Percentiles rank a stretch among this genome's conserved stretches.
Conservation (phyloP, 2,888 invertebrate species). For the Atethmia centrago region DNA sequence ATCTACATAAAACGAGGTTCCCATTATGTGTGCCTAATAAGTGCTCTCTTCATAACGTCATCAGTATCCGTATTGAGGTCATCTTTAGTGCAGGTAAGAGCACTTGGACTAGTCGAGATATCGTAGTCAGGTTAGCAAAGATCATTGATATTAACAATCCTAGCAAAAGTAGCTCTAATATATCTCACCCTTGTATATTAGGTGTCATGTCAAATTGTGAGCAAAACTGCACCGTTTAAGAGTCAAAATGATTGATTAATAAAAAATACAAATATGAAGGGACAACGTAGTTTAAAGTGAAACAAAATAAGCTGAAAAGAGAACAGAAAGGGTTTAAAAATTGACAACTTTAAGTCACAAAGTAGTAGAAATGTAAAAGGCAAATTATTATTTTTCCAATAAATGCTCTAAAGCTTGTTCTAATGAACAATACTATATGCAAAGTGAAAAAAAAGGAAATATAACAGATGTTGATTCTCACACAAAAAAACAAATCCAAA, state of each 20-base stretch:
- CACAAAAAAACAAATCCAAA: constrained; percentile 25
- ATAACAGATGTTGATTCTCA: not conserved
- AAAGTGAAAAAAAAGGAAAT: not conserved
- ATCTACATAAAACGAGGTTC: not conserved
- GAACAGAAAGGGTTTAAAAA: not conserved
- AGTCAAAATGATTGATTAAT: not conserved
- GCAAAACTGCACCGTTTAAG: not conserved
- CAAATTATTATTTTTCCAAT: not conserved
- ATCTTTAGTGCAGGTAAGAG: constrained; percentile 44
- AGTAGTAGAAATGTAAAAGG: constrained; percentile 8
- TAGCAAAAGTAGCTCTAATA: not conserved
- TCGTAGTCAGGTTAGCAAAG: constrained; percentile 8
- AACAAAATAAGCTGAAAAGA: not conserved
- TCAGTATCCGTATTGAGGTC: constrained; percentile 36
- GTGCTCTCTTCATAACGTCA: constrained; percentile 26
- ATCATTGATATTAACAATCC: constrained; percentile 1
- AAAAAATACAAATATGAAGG: not conserved
- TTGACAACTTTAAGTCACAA: not conserved
- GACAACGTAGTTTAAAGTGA: not conserved
- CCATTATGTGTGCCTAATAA: not conserved
- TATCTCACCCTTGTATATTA: not conserved
- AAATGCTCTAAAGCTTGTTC: not conserved
- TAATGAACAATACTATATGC: not conserved
- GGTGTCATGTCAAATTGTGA: not conserved
- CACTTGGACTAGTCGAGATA: constrained; percentile 16